Base-by-base conservation (phyloP, 2,113 vertebrate genomes). In the Oostethus manadensis region DNA sequence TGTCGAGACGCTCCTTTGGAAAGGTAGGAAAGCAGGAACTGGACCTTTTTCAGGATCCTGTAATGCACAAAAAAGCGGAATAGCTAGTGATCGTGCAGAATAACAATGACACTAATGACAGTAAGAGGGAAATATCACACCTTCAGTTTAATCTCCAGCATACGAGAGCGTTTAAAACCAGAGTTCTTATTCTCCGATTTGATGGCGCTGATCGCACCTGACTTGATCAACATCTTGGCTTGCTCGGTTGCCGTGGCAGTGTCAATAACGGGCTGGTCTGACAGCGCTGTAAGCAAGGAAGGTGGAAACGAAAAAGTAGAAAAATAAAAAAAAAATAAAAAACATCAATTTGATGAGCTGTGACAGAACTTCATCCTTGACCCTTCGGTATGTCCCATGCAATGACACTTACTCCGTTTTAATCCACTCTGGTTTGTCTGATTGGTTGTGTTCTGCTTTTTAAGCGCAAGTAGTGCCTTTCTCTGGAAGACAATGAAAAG, bases 181-280 rank as follows among this genome's bases (percentile, higher is more conserved):
- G 93, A 96, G 84, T 94, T 97, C 80, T 97, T 96, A 80, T 93
- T 97, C 69, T 95, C 94, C 0, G 93, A 93, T 66, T 94, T 95
- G 78, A 96, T 96, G 67, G 94, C 94, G 38, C 94, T 97, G 75
- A 97, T 97, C 45, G 93, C 94, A 10, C 94, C 94, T 0, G 93
- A 92, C 73, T 97, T 97, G 77, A 97, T 92, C 57, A 96, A 88
- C 92, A 92, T 94, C 77, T 97, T 97, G 4, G 94, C 94, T 76
- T 96, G 94, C 58, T 96, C 93, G 1, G 94, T 96, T 0, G 94
- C 94, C 0, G 92, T 94, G 9, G 94, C 94, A 0, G 93, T 95
- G 80, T 96, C 94, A 70, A 96, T 88, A 3, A 93, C 90, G 1
- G 94, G 94, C 79, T 96, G 94, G 79, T 96, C 94, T 0, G 93